These are phyloP conservation scores for Morpho helenor DNA, from an alignment of 2,888 invertebrate genomes.

Conservation along the genomic window DNA sequence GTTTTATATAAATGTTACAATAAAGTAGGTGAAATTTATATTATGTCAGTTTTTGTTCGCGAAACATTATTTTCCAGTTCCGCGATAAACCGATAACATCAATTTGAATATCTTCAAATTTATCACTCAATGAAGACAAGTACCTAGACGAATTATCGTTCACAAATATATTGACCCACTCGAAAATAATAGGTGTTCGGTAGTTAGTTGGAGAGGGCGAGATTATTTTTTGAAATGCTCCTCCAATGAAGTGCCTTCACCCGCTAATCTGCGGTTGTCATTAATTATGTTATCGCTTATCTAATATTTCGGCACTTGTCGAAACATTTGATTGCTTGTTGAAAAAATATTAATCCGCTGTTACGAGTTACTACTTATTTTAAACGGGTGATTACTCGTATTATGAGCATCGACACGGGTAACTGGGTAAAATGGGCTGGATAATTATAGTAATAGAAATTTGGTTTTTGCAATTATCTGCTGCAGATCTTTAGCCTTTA, in stretches of 20 bases:
- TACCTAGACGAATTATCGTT: conserved; percentile 49
- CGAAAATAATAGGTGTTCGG: conserved; percentile 68
- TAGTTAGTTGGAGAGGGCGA: conserved; percentile 66
- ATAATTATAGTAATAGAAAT: too few relatives aligned
- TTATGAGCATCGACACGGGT: too few relatives aligned
- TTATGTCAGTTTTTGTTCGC: not conserved
- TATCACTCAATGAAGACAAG: conserved; percentile 27
- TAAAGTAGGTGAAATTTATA: not conserved
- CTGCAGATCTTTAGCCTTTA: too few relatives aligned
- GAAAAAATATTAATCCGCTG: conserved; percentile 28
- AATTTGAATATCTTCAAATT: conserved; percentile 27
- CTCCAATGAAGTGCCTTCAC: conserved; percentile 72
- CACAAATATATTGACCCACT: conserved; percentile 69
- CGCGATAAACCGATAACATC: conserved; percentile 16
- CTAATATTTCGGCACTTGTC: conserved; percentile 67
- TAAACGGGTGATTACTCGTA: too few relatives aligned
- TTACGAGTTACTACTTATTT: conserved; percentile 23
- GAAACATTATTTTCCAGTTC: not conserved
- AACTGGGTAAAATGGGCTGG: too few relatives aligned
- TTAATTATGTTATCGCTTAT: conserved; percentile 79
- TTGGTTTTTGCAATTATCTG: too few relatives aligned
- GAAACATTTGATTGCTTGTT: conserved; percentile 57
- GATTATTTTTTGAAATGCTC: conserved; percentile 77
- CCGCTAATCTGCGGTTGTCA: conserved; percentile 72
- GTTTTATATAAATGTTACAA: too few relatives aligned